Evolutionary conservation across 2,113 vertebrate genomes (phyloP).

Genomic region (Ondatra zibethicus): DNA sequence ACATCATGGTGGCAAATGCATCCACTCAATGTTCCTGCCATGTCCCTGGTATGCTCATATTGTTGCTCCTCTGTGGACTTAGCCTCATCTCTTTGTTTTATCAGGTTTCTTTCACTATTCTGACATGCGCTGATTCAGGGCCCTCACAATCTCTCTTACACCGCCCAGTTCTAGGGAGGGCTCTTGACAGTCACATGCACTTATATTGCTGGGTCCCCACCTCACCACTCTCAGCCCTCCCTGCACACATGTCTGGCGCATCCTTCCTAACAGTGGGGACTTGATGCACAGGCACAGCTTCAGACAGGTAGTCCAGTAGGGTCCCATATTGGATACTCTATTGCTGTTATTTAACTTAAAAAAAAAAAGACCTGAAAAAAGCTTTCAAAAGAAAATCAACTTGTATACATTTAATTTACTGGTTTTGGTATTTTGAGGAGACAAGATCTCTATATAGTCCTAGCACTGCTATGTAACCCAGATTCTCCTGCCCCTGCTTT

Average conservation of each 20-base stretch:
- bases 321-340: background rate
- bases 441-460: background rate
- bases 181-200: background rate
- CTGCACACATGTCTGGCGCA: background rate
- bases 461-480: background rate
- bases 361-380: too few relatives aligned
- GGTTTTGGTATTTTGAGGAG: background rate
- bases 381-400: background rate
- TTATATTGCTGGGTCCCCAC: background rate
- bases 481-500: background rate
- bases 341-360: conserved; percentile 2
- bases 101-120: conserved; percentile 24
- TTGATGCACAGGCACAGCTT: rapidly evolving
- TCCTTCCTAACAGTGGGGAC: background rate
- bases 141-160: background rate
- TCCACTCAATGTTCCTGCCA: background rate
- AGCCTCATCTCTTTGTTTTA: background rate
- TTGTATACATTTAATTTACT: conserved; percentile 18
- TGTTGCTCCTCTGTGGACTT: background rate
- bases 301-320: background rate
- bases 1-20: too few relatives aligned
- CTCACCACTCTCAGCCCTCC: background rate
- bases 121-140: background rate
- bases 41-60: background rate
- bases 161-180: background rate